These are phyloP conservation scores for Lycodopsis pacificus DNA, from an alignment of 2,797 vertebrate species.

Conservation along the genomic window DNA sequence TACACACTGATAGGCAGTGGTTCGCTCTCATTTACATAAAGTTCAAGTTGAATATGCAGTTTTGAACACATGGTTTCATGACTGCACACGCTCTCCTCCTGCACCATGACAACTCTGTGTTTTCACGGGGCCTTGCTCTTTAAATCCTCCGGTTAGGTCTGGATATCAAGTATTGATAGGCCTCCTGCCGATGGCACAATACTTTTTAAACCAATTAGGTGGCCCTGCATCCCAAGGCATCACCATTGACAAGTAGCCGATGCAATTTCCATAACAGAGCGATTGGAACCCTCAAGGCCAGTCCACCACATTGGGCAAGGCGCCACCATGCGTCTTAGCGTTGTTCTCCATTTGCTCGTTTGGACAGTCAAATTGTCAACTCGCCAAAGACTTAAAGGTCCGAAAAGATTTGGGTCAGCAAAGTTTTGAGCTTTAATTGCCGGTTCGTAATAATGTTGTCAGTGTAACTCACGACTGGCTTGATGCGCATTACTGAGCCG, in stretches of 20 bases:
- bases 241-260: slow-evolving; percentile 73
- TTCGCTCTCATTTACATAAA: background rate
- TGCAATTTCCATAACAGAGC: slow-evolving; percentile 77
- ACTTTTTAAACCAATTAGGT: slow-evolving; percentile 77
- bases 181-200: slow-evolving; percentile 57
- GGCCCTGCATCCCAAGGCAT: slow-evolving; percentile 61
- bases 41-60: background rate
- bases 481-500: slow-evolving; percentile 39
- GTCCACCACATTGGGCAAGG: slow-evolving; percentile 28
- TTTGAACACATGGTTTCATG: background rate
- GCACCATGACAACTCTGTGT: slow-evolving; percentile 4
- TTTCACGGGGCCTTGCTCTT: slow-evolving; percentile 24
- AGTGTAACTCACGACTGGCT: slow-evolving; percentile 55
- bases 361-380: slow-evolving; percentile 65
- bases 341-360: slow-evolving; percentile 45
- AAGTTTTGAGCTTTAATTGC: slow-evolving; percentile 59
- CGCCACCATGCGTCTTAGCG: slow-evolving; percentile 44
- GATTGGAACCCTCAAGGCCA: slow-evolving; percentile 67
- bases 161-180: slow-evolving; percentile 50
- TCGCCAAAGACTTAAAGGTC: slow-evolving; percentile 49
- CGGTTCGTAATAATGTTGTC: slow-evolving; percentile 42
- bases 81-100: slow-evolving; percentile 5
- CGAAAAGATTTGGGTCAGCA: slow-evolving; percentile 59
- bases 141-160: slow-evolving; percentile 43
- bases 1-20: background rate